Base-by-base conservation (phyloP, 2,888 invertebrate genomes). In the Acrobeloides nanus region DNA sequence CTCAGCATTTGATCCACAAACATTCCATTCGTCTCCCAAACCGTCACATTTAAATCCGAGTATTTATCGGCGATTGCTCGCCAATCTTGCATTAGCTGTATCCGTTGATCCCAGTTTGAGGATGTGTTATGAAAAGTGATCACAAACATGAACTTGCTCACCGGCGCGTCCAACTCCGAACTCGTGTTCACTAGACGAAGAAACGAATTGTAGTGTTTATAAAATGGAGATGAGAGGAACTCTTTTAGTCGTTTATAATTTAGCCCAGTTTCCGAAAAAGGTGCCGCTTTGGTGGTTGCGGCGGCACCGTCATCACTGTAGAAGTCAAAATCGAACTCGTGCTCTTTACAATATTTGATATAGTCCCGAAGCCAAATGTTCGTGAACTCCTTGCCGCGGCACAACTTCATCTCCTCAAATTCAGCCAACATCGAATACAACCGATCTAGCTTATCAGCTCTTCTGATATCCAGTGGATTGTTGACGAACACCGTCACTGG, bases 1-100 rank as follows among this genome's bases (percentile, higher is more conserved):
- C 61, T 62, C 15, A 62, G 51, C 65, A 72, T 72, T 49, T 72
- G 72, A 50, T 71, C 71, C n/a, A 71, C 72, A 46, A 71, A 71
- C 69, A 72, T 66, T 10, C 62, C 66, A 46, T 72, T 71, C 29
- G 65, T 64, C 46, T 70, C 66, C 65, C 66, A 69, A 10, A 71
- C 62, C 7, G 61, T 56, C 5, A 62, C 68, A 37, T 66, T 68
- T 26, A 72, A 47, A 12, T 51, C 37, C 3, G 43, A 35, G 38
- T 67, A 60, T 12, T 55, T 53, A 20, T 32, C 48, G n/a, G 62
- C 58, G 20, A 55, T 46, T 27, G 55, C 52, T 18, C 50, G 40
- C 72, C 68, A 71, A 24, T 66, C 47, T 20, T 57, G 46, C 68
- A 68, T 66, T 15, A 72, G 50, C n/a, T 60, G 38, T 37, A 70